Evolutionary conservation across 2,113 vertebrate genomes (phyloP).

Genomic region (Natator depressus): DNA sequence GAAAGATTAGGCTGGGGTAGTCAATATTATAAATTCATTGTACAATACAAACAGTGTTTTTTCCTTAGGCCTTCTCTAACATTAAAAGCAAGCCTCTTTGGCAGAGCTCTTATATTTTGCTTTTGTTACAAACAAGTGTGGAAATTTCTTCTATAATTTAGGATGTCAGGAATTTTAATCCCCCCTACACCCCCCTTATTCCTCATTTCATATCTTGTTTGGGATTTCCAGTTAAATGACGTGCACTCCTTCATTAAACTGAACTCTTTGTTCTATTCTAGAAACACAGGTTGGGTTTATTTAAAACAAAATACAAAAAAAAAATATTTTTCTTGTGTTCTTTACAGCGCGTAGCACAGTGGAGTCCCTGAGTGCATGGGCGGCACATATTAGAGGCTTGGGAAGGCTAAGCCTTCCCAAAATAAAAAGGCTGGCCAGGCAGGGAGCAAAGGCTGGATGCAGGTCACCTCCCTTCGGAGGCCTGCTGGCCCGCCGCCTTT

Average conservation of each 20-base stretch:
- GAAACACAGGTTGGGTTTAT: not conserved
- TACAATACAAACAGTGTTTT: conserved; percentile 41
- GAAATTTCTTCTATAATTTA: not conserved
- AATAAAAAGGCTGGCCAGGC: too few relatives aligned
- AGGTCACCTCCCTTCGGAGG: too few relatives aligned
- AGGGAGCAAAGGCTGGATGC: too few relatives aligned
- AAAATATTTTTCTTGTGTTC: not conserved
- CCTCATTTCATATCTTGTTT: not conserved
- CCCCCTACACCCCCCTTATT: not conserved
- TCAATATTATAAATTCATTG: conserved; percentile 49
- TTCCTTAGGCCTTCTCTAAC: conserved; percentile 53
- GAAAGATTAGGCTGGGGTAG: not conserved
- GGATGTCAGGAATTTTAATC: not conserved
- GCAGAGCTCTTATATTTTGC: not conserved
- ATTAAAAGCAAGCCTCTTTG: conserved; percentile 32
- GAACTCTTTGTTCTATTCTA: not conserved
- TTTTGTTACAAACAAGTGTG: conserved; percentile 12
- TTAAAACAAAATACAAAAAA: not conserved
- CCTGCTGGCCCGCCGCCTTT: too few relatives aligned
- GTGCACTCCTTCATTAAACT: not conserved
- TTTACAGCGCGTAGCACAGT: not conserved
- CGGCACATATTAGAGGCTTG: too few relatives aligned
- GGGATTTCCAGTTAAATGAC: not conserved
- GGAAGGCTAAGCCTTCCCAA: too few relatives aligned
- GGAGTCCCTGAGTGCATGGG: not conserved